Base-by-base conservation (phyloP, 1,140 invertebrate genomes). In the Scaptomyza montana region DNA sequence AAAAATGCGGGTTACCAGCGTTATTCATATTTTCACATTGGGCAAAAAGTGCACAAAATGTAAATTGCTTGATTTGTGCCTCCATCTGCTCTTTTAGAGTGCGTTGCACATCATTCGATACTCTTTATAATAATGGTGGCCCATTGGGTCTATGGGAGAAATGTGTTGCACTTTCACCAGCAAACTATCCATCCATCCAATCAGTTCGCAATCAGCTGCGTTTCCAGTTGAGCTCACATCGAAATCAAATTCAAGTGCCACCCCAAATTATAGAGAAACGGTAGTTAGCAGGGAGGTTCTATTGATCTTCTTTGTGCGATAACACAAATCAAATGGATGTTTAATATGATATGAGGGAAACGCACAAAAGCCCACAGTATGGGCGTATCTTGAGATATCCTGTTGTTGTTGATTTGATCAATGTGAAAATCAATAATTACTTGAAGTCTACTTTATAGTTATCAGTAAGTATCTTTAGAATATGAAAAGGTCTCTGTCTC, bases 41-140 rank as follows among this genome's bases (percentile, higher is more conserved):
- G 33, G 55, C 75, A 68, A 73, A 78, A 78, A 67, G 51, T 76
- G 68, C 73, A 80, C 60, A 46, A 86, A 81, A 87, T 82, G 73
- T 87, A 89, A 78, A 87, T 82, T 89, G 68, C 76, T 82, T 87
- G 76, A 82, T 84, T 84, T 79, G 79, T 87, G 10, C 33, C n/a
- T 8, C 13, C 55, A 5, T 16, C 10, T 30, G 16, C 30, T 3
- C 46, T 21, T 19, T 19, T 33, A 25, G 12, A 49, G 51, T 19
- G 50, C 59, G 51, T 63, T 69, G 70, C 70, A 67, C 65, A 25
- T 25, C 3, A 74, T 74, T 69, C 59, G 84, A 86, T 82, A 86
- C 87, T 72, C 30, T 33, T 78, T 80, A 12, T 80, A 12, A 49
- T 82, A 77, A 86, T 86, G 81, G 60, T 67, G 80, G 81, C 79